Evolutionary conservation across 2,888 invertebrate species (phyloP).

Genomic region (Oscheius sp.): DNA sequence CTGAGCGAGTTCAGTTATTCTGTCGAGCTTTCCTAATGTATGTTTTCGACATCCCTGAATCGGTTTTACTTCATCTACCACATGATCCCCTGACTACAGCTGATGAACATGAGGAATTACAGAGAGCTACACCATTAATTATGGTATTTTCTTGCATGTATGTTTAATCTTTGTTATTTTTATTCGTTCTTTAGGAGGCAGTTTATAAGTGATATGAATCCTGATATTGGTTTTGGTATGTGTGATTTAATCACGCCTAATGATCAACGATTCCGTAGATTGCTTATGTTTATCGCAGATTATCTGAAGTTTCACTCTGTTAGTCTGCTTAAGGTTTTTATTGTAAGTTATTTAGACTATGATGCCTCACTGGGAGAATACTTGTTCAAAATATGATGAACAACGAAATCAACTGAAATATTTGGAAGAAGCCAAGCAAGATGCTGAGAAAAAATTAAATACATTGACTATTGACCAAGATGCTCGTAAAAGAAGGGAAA

Average conservation of each 20-base stretch:
- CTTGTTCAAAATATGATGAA: background rate
- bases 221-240: background rate
- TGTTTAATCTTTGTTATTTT: background rate
- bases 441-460: background rate
- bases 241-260: background rate
- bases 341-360: background rate
- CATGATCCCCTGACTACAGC: background rate
- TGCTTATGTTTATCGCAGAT: background rate
- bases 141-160: background rate
- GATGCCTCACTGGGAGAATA: background rate
- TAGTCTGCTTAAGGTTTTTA: background rate
- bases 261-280: background rate
- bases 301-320: background rate
- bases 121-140: background rate
- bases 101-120: background rate
- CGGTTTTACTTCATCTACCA: background rate
- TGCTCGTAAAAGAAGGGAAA: background rate
- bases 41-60: background rate
- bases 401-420: background rate
- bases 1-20: background rate
- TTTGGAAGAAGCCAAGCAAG: background rate
- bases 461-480: background rate
- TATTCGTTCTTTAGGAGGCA: slow-evolving; percentile 3
- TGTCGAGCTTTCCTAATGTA: background rate
- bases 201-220: background rate